phyloP scores from a whole-genome alignment of 2,113 vertebrate species.

The Serinus canaria region DNA sequence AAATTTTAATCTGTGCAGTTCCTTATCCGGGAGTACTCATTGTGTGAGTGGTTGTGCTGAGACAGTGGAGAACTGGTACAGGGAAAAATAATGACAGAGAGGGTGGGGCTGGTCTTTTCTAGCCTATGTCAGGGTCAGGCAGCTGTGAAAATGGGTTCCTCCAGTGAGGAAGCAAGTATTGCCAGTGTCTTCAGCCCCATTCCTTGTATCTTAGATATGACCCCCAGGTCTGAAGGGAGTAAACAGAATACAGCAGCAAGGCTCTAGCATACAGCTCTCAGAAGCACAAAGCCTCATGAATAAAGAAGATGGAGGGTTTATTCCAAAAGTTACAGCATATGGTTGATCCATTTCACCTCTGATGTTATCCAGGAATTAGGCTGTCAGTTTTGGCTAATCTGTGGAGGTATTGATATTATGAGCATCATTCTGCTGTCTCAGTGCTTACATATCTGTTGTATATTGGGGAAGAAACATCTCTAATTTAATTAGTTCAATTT shows the following conservation, averaged over 20 bases:
- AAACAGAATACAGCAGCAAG: neutral
- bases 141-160: neutral
- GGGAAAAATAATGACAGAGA: neutral
- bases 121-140: neutral
- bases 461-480: neutral
- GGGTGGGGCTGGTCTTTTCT: neutral
- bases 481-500: constrained; percentile 44
- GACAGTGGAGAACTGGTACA: neutral
- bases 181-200: too few relatives aligned
- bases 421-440: neutral
- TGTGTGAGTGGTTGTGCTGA: neutral
- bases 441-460: neutral
- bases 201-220: neutral
- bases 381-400: neutral
- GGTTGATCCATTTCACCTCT: neutral
- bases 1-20: neutral
- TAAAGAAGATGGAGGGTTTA: neutral
- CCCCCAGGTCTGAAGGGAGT: neutral
- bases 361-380: neutral
- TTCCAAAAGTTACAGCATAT: neutral
- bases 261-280: neutral
- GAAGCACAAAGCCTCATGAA: neutral
- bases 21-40: neutral
- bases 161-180: neutral
- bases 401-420: neutral